These are phyloP conservation scores for Drosophila lacertosa DNA, from an alignment of 1,140 invertebrate genomes.

Conservation along the genomic window DNA sequence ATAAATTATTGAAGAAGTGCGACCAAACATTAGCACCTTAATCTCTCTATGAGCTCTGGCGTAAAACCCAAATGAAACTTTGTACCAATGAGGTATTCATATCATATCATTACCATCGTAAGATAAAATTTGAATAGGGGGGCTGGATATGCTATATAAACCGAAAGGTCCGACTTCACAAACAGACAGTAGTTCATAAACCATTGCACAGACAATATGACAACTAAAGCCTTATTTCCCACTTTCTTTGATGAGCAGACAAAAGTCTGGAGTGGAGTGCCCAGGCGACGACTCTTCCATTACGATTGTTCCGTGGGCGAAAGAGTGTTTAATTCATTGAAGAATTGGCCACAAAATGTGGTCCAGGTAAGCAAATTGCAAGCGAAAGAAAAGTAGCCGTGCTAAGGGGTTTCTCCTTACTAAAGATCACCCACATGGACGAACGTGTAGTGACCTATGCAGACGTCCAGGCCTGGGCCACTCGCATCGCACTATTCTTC, in stretches of 20 bases:
- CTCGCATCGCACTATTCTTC: slow-evolving; percentile 59
- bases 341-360: slow-evolving; percentile 53
- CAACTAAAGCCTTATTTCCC: slow-evolving; percentile 56
- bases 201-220: slow-evolving; percentile 40
- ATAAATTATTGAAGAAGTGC: slow-evolving; percentile 14
- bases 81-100: background rate
- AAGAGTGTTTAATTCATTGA: slow-evolving; percentile 36
- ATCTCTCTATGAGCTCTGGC: background rate
- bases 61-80: slow-evolving; percentile 23
- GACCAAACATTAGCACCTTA: slow-evolving; percentile 1
- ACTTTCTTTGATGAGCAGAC: slow-evolving; percentile 58
- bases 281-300: slow-evolving; percentile 24
- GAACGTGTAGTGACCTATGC: slow-evolving; percentile 58
- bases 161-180: background rate
- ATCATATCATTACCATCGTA: slow-evolving; percentile 14
- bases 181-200: slow-evolving; percentile 22
- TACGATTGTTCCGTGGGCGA: slow-evolving; percentile 41
- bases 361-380: slow-evolving; percentile 45
- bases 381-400: background rate
- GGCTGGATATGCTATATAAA: slow-evolving; percentile 27
- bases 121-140: slow-evolving; percentile 2
- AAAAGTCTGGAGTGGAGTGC: slow-evolving; percentile 58
- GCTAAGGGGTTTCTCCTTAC: background rate
- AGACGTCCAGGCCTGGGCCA: slow-evolving; percentile 47
- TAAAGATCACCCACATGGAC: slow-evolving; percentile 57